Evolutionary conservation across 2,113 vertebrate species (phyloP).

Genomic region (Dasyurus viverrinus): DNA sequence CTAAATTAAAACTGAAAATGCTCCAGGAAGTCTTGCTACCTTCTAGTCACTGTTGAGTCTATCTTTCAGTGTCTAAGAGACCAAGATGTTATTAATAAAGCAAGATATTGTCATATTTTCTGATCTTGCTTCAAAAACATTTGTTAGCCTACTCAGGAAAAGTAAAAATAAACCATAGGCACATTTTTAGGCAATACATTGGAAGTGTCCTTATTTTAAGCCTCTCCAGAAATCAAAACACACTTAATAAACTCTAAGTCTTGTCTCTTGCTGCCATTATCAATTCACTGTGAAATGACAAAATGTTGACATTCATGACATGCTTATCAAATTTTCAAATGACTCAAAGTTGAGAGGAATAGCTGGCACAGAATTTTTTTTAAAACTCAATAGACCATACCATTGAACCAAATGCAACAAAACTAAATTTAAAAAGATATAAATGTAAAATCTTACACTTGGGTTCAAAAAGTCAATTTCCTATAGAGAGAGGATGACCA

Average conservation of each 20-base stretch:
- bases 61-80: slow-evolving; percentile 11
- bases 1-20: slow-evolving; percentile 33
- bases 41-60: slow-evolving; percentile 29
- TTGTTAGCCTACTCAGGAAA: slow-evolving; percentile 53
- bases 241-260: background rate
- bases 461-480: background rate
- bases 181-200: slow-evolving; percentile 53
- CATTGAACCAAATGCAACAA: background rate
- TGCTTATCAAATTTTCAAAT: background rate
- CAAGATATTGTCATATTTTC: slow-evolving; percentile 34
- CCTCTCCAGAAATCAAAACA: slow-evolving; percentile 64
- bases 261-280: slow-evolving; percentile 51
- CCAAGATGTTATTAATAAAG: slow-evolving; percentile 35
- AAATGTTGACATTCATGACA: slow-evolving; percentile 65
- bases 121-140: slow-evolving; percentile 55
- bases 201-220: slow-evolving; percentile 54
- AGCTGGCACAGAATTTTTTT: background rate
- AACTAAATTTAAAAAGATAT: background rate
- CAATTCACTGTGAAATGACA: slow-evolving; percentile 46
- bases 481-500: background rate
- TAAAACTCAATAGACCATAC: background rate
- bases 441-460: background rate
- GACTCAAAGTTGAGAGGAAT: background rate
- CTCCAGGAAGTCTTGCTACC: slow-evolving; percentile 30
- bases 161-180: slow-evolving; percentile 54